Evolutionary conservation across 2,888 invertebrate genomes (phyloP).

Genomic region (Plagodis pulveraria): DNA sequence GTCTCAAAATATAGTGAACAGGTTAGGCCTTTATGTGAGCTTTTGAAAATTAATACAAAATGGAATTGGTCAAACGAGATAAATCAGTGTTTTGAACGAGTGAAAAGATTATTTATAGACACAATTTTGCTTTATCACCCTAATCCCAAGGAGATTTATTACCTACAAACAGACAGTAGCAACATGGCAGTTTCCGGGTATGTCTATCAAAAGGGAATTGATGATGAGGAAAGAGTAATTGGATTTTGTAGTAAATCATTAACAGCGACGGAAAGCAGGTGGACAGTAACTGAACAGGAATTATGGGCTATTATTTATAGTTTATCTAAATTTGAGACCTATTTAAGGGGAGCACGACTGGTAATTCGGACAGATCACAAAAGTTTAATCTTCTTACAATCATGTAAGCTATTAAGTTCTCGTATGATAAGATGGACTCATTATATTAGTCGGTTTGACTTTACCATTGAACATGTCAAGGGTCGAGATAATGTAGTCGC

Average conservation of each 20-base stretch:
- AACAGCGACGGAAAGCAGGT: not conserved
- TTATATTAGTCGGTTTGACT: constrained; percentile 6
- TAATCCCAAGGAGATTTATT: not conserved
- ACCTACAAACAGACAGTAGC: constrained; percentile 9
- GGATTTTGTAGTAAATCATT: constrained; percentile 9
- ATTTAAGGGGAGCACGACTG: constrained; percentile 1
- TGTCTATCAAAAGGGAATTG: not conserved
- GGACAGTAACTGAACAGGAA: constrained; percentile 9
- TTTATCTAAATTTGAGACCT: constrained; percentile 8
- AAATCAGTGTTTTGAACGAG: not conserved
- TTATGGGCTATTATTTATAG: constrained; percentile 5
- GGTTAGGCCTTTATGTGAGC: constrained; percentile 5
- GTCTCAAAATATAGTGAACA: not conserved
- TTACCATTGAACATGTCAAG: constrained; percentile 1
- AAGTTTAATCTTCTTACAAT: not conserved
- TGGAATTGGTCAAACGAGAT: not conserved
- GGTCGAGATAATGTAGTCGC: not conserved
- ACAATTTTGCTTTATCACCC: not conserved
- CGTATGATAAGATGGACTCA: constrained; percentile 2
- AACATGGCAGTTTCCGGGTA: not conserved
- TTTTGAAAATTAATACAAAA: not conserved
- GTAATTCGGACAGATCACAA: constrained; percentile 3
- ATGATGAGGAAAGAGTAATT: not conserved
- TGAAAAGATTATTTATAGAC: constrained; percentile 1
- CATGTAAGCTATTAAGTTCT: constrained; percentile 1